Percentiles rank a stretch among this genome's conserved stretches.
Conservation (phyloP, 2,888 invertebrate species). For the Lissonota sp. region DNA sequence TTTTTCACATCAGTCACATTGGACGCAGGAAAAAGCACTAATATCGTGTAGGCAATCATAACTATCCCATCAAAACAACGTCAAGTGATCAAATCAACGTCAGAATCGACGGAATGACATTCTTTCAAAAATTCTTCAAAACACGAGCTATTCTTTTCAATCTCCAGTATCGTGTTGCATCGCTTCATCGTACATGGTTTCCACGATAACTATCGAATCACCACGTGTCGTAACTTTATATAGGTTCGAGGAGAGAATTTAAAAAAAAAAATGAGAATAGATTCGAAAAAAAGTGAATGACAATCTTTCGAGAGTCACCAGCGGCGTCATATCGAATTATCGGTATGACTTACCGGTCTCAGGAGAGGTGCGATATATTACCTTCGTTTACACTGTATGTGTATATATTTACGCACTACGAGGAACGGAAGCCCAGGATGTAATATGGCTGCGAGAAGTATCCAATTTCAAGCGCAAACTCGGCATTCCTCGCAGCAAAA, state of each 20-base stretch:
- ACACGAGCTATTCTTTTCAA: not conserved
- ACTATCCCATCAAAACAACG: too few relatives aligned
- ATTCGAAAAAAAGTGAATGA: slow-evolving; percentile 23
- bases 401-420: not conserved
- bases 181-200: not conserved
- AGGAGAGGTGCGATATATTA: slow-evolving; percentile 72
- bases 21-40: slow-evolving; percentile 52
- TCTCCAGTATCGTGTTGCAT: slow-evolving; percentile 4
- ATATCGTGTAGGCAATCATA: not conserved
- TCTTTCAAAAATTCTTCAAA: not conserved
- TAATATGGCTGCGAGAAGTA: slow-evolving; percentile 46
- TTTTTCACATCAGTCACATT: slow-evolving; percentile 68
- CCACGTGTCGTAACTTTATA: slow-evolving; percentile 74
- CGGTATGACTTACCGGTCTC: slow-evolving; percentile 76
- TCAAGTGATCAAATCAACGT: too few relatives aligned
- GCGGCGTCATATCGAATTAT: slow-evolving; percentile 80
- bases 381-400: slow-evolving; percentile 47
- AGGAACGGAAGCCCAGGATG: slow-evolving; percentile 65
- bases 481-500: slow-evolving; percentile 75
- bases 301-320: slow-evolving; percentile 70
- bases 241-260: slow-evolving; percentile 73
- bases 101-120: too few relatives aligned
- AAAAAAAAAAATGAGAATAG: slow-evolving; percentile 15
- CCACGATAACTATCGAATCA: slow-evolving; percentile 12
- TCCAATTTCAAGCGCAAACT: slow-evolving; percentile 76